phyloP scores from a whole-genome alignment of 2,797 vertebrate species.

The Zenarchopterus dispar region DNA sequence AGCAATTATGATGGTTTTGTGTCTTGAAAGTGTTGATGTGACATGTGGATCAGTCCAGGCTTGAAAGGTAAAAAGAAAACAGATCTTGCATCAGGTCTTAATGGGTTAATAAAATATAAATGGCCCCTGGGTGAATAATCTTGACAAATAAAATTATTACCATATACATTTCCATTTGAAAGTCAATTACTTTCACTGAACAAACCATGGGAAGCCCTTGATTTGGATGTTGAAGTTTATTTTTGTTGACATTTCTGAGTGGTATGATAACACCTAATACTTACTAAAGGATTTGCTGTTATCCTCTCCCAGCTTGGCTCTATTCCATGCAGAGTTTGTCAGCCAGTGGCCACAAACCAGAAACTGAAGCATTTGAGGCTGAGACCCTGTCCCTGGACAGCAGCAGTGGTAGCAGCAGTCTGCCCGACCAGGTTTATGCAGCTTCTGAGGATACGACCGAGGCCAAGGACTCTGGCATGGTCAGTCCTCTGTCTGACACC shows the following conservation, averaged over 20 bases:
- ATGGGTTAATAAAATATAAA: conserved; percentile 1
- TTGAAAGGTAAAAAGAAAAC: not conserved
- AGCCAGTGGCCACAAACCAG: conserved; percentile 39
- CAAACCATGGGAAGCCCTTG: not conserved
- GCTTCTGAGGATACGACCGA: conserved; percentile 81
- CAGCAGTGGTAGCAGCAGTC: conserved; percentile 72
- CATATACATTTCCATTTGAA: not conserved
- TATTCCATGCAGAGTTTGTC: conserved; percentile 52
- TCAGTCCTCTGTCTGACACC: conserved; percentile 86
- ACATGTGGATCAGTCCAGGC: not conserved
- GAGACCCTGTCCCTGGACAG: conserved; percentile 76
- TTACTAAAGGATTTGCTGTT: conserved; percentile 12
- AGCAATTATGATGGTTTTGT: not conserved
- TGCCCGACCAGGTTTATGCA: conserved; percentile 81
- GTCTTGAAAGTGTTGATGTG: not conserved
- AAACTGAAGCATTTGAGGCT: conserved; percentile 57
- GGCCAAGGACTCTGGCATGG: conserved; percentile 77
- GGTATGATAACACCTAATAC: not conserved
- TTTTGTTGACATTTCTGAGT: conserved; percentile 11
- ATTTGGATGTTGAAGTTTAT: not conserved
- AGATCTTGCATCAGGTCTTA: not conserved
- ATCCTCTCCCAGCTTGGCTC: conserved; percentile 73
- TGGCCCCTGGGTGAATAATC: not conserved
- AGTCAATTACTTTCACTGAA: not conserved
- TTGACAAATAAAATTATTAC: not conserved